A percentile compares a stretch with the other conserved stretches of the same genome.
Conservation (phyloP, 2,113 vertebrate species). For the Ranitomeya imitator region DNA sequence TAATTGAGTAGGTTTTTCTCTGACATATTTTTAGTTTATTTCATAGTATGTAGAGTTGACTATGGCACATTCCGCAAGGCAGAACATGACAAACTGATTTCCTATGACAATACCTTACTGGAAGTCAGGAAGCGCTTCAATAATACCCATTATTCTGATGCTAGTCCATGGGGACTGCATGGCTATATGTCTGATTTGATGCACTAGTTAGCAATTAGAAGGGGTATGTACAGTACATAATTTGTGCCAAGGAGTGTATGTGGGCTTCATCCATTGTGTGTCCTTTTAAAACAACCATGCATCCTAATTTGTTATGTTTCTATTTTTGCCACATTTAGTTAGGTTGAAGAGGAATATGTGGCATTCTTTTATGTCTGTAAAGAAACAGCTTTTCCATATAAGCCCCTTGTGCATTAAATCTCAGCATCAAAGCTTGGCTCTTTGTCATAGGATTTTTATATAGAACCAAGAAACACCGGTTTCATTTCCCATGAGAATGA, state of each 20-base stretch:
- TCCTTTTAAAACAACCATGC: neutral
- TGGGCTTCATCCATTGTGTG: neutral
- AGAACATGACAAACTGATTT: neutral
- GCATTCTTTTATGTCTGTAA: constrained; percentile 13
- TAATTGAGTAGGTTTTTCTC: too few relatives aligned
- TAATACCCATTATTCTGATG: neutral
- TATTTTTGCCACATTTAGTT: constrained; percentile 18
- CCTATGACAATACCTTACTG: neutral
- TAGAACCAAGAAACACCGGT: constrained; percentile 14
- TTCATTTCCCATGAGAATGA: constrained; percentile 38
- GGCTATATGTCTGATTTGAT: neutral
- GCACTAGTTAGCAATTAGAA: neutral
- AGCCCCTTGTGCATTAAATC: constrained; percentile 18
- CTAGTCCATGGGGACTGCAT: neutral
- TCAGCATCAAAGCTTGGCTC: constrained; percentile 34
- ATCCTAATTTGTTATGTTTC: neutral
- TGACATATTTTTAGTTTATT: too few relatives aligned
- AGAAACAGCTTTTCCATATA: constrained; percentile 20
- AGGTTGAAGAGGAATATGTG: neutral
- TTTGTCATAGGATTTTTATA: constrained; percentile 19
- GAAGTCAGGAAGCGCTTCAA: neutral
- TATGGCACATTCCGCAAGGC: neutral
- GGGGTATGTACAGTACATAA: neutral
- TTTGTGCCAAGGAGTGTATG: neutral
- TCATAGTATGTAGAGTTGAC: neutral